Percentiles rank a stretch among this genome's conserved stretches.
phyloP scores from a whole-genome alignment of 2,113 vertebrate species.

The Edolisoma coerulescens region DNA sequence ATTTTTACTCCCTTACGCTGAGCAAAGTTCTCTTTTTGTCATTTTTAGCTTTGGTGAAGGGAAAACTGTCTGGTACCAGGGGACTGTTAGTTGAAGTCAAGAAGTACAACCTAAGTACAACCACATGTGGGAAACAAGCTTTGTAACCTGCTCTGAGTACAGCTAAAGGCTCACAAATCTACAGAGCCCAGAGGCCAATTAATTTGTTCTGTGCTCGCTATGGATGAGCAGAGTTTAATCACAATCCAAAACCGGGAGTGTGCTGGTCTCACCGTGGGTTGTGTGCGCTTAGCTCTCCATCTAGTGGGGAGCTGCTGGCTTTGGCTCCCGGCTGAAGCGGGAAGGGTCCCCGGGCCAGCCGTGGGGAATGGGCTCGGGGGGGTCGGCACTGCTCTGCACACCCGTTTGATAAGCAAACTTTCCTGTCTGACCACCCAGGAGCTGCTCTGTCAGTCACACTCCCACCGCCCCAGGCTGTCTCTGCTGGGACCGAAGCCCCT shows the following conservation, averaged over 20 bases:
- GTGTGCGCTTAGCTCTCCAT: not conserved
- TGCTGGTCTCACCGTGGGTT: rapidly evolving
- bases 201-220: not conserved
- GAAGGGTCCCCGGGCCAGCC: too few species aligned
- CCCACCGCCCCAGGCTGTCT: not conserved
- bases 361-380: rapidly evolving
- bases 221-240: not conserved
- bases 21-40: not conserved
- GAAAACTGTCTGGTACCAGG: not conserved
- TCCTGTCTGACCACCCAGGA: not conserved
- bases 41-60: not conserved
- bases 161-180: not conserved
- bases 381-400: too few species aligned
- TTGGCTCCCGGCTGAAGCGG: not conserved
- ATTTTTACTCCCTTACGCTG: not conserved
- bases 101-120: not conserved
- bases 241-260: not conserved
- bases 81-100: not conserved
- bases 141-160: not conserved
- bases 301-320: not conserved
- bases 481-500: not conserved
- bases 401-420: rapidly evolving
- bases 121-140: not conserved
- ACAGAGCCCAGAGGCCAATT: not conserved
- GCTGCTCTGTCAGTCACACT: not conserved